phyloP scores from a whole-genome alignment of 2,113 vertebrate genomes.

The Phylloscopus whistleri region DNA sequence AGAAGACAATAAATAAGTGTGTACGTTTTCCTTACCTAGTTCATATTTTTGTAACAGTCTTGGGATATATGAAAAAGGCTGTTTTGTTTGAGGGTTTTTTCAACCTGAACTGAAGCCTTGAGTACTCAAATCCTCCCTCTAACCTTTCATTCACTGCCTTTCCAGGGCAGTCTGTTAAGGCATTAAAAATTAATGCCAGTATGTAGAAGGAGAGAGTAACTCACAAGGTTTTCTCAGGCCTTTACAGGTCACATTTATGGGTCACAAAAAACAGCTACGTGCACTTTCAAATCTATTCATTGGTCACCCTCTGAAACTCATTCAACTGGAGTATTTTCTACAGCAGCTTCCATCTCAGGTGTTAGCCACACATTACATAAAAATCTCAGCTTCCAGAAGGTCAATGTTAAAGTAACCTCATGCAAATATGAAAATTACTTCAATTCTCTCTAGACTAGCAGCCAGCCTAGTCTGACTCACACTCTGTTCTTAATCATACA shows the following conservation, averaged over 20 bases:
- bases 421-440: not conserved
- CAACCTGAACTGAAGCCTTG: not conserved
- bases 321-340: not conserved
- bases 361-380: not conserved
- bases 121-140: not conserved
- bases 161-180: not conserved
- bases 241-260: not conserved
- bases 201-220: rapidly evolving
- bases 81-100: not conserved
- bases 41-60: not conserved
- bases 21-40: not conserved
- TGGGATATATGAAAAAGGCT: not conserved
- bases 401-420: not conserved
- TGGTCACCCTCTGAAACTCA: not conserved
- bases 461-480: not conserved
- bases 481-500: not conserved
- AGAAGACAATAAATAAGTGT: not conserved
- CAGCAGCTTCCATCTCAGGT: not conserved
- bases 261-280: not conserved
- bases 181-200: not conserved
- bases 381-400: not conserved
- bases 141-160: not conserved
- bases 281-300: not conserved
- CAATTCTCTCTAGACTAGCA: not conserved
- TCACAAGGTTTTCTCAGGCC: not conserved